Base-by-base conservation (phyloP, 2,113 vertebrate genomes). In the Peromyscus leucopus region DNA sequence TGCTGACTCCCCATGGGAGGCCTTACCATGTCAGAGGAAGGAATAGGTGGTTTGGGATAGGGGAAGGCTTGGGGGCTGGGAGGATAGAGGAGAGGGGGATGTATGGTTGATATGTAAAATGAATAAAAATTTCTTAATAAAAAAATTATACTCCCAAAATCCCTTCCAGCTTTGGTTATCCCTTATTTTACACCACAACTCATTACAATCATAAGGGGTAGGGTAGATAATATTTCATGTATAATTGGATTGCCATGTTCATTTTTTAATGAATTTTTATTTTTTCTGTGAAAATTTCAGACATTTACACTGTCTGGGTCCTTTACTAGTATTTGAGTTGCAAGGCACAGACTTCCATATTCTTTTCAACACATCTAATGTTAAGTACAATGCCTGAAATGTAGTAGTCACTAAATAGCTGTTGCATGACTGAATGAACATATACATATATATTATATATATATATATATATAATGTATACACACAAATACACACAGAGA, bases 281-380 rank as follows among this genome's bases (percentile, higher is more conserved):
- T 76, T 46, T 12, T 36, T n/a, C 36, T n/a, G 7, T 72, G 71
- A 72, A n/a, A 72, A 72, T 72, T 72, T 72, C 71, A 72, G 71
- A 72, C 36, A 72, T 75, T 28, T 31, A 57, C 61, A 63, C 4
- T 82, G 3, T 78, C 11, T 8, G 31, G 72, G 36, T 95, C 16
- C 16, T 79, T 55, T 65, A 17, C 13, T 79, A 69, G 33, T 88
- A 28, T 80, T 46, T 91, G 48, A 86, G 9, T 39, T 24, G 31
- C 85, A 36, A 92, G 26, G 2, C 26, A 91, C 15, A 7, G 4
- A 72, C 7, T 74, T 2, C 46, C 13, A 39, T 78, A 79, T 22
- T 92, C 39, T 94, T 96, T 79, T 95, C 69, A 90, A n/a, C 88
- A 88, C 31, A 10, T 10, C 51, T 80, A 90, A 75, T n/a, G 36